A percentile compares a stretch with the other conserved stretches of the same genome.
phyloP scores from a whole-genome alignment of 2,113 vertebrate species.

The Antigone vipio region DNA sequence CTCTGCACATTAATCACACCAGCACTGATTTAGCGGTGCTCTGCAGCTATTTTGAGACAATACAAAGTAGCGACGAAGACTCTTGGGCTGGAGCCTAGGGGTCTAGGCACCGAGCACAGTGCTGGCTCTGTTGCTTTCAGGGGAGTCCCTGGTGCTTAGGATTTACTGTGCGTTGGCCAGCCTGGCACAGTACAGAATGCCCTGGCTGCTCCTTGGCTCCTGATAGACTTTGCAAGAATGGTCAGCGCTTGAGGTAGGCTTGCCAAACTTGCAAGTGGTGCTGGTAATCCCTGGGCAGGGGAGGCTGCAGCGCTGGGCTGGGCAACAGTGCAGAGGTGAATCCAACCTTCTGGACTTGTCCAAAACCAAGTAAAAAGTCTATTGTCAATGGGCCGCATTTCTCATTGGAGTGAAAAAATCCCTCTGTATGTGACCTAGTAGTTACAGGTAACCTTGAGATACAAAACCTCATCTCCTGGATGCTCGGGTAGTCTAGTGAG shows the following conservation, averaged over 20 bases:
- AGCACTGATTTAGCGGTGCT: not conserved
- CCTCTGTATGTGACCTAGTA: not conserved
- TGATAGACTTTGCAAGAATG: not conserved
- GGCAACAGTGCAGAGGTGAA: not conserved
- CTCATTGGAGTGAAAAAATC: not conserved
- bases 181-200: not conserved
- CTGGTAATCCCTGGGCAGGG: not conserved
- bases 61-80: not conserved
- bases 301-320: not conserved
- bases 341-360: not conserved
- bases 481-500: not conserved
- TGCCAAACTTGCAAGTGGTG: not conserved
- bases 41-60: constrained; percentile 3
- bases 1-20: not conserved
- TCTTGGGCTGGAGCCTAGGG: not conserved
- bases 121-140: not conserved
- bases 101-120: not conserved
- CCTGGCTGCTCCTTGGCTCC: not conserved
- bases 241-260: rapidly evolving
- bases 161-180: not conserved
- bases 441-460: not conserved
- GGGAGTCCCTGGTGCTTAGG: not conserved
- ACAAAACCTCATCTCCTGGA: not conserved
- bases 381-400: not conserved
- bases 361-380: not conserved